Evolutionary conservation across 2,797 vertebrate species (phyloP).

Genomic region (Myotis planiceps): DNA sequence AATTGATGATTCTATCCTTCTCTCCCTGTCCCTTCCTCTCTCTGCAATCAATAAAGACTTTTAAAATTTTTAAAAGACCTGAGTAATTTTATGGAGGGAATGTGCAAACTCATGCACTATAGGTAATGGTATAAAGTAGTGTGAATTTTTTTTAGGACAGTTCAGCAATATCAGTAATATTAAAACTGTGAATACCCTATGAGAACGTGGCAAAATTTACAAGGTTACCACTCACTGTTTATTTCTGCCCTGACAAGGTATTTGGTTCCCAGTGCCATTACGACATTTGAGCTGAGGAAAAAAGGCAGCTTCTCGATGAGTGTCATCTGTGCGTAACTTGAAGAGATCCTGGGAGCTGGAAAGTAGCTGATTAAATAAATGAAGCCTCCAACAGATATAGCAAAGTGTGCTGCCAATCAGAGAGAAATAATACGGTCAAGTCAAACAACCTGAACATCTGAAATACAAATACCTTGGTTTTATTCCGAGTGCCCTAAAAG

Average conservation of each 20-base stretch:
- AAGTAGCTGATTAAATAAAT: slow-evolving; percentile 95
- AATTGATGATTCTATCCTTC: no score
- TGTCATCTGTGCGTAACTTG: slow-evolving; percentile 91
- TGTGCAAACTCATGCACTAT: background rate
- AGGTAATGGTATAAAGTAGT: background rate
- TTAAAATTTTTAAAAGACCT: background rate
- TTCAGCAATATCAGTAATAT: slow-evolving; percentile 3
- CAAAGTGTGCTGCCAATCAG: slow-evolving; percentile 90
- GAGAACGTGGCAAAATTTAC: background rate
- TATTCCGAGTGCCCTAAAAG: background rate
- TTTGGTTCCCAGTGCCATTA: slow-evolving; percentile 96
- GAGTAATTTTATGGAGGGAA: background rate
- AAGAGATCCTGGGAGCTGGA: slow-evolving; percentile 93
- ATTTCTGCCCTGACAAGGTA: slow-evolving; percentile 95
- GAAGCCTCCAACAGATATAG: slow-evolving; percentile 92
- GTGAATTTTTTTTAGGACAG: background rate
- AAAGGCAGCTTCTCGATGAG: slow-evolving; percentile 92
- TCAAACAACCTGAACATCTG: background rate
- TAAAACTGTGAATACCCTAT: background rate
- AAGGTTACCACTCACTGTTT: slow-evolving; percentile 89
- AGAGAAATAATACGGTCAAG: background rate
- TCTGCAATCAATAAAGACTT: no score
- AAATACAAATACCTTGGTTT: background rate
- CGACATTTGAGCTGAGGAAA: slow-evolving; percentile 96
- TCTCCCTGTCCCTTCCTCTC: no score